These are phyloP conservation scores for Saccopteryx leptura DNA, from an alignment of 2,113 vertebrate genomes.

Conservation along the genomic window DNA sequence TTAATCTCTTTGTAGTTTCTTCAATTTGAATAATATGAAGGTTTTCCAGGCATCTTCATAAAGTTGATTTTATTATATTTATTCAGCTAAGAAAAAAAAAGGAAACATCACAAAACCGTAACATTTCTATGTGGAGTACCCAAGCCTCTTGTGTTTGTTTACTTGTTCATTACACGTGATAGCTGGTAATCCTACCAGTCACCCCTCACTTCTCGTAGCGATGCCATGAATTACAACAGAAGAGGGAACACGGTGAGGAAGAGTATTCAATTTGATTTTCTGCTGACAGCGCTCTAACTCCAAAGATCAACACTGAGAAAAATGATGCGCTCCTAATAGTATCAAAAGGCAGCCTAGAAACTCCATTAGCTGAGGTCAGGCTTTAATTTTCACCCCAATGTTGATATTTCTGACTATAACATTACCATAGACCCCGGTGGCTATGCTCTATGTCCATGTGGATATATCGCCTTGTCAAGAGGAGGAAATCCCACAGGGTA, in stretches of 20 bases:
- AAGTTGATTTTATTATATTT: background rate
- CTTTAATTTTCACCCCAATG: constrained; percentile 50
- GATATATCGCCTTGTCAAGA: constrained; percentile 20
- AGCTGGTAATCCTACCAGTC: constrained; percentile 23
- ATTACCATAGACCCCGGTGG: background rate
- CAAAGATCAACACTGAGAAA: background rate
- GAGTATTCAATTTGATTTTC: background rate
- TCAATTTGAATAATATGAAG: constrained; percentile 30
- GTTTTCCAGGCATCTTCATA: background rate
- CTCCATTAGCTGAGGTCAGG: background rate
- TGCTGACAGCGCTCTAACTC: background rate
- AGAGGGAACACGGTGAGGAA: background rate
- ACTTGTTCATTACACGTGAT: background rate
- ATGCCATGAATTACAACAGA: background rate
- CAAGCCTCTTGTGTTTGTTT: background rate
- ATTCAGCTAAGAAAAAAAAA: background rate
- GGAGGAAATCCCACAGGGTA: constrained; percentile 34
- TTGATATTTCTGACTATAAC: constrained; percentile 58
- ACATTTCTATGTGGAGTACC: background rate
- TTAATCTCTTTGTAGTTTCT: constrained; percentile 26
- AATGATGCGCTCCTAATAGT: background rate
- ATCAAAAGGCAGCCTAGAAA: constrained; percentile 28
- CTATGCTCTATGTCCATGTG: background rate
- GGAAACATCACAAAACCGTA: background rate
- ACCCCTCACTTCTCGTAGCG: background rate